These are phyloP conservation scores for Azemiops feae DNA, from an alignment of 2,113 vertebrate genomes.

Conservation along the genomic window DNA sequence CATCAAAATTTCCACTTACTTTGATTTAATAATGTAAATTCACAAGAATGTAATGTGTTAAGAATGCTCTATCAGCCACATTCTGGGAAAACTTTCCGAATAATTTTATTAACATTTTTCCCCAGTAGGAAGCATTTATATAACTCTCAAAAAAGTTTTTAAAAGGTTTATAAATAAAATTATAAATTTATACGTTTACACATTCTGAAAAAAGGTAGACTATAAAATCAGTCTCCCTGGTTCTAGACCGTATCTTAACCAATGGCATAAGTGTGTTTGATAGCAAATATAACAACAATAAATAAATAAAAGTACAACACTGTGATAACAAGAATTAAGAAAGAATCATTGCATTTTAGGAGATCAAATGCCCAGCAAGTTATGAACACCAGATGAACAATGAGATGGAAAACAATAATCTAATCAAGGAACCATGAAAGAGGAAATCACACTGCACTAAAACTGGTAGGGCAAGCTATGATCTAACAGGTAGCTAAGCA, in stretches of 20 bases:
- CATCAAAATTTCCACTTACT: neutral
- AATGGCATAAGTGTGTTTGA: neutral
- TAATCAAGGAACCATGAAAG: neutral
- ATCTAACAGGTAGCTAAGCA: neutral
- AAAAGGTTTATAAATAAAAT: slow-evolving; percentile 12
- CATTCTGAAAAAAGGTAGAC: slow-evolving; percentile 33
- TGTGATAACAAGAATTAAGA: neutral
- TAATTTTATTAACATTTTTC: slow-evolving; percentile 48
- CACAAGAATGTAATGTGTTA: neutral
- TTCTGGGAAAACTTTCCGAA: slow-evolving; percentile 25
- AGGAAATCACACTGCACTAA: neutral
- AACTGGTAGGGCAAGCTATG: neutral
- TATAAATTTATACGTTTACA: neutral
- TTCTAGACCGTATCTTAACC: neutral
- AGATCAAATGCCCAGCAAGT: neutral
- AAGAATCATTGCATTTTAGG: neutral
- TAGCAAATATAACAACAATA: neutral
- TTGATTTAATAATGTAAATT: neutral
- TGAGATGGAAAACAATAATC: neutral
- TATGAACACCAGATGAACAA: neutral
- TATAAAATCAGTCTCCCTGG: neutral
- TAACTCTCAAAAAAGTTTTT: slow-evolving; percentile 35
- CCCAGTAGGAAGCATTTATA: slow-evolving; percentile 42
- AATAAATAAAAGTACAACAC: neutral
- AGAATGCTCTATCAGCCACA: slow-evolving; percentile 3